Evolutionary conservation across 1,140 invertebrate species (phyloP), one percentile per base, ranked within the genome.

Genomic region (Muscidifurax raptorellus): DNA sequence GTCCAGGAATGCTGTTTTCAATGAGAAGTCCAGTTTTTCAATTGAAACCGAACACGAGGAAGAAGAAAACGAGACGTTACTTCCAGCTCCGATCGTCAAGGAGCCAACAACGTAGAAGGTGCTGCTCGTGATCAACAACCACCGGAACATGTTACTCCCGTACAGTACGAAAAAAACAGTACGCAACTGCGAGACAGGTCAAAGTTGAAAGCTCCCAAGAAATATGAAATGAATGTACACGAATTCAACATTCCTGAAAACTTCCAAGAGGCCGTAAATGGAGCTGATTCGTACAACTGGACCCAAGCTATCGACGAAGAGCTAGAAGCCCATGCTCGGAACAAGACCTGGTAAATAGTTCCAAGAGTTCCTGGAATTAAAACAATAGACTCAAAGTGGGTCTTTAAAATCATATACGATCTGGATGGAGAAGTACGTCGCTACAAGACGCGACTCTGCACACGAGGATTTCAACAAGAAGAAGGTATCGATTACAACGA

Each of bases 251-350:
- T 82, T n/a, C 85, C 86, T 12, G 0, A 69, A 13, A 87, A 25
- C 3, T 86, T 83, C 52, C 52, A 88, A n/a, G 88, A 89, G 32
- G 88, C 88, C 6, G 27, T 86, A 0, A 74, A 28, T 18, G 78
- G 86, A n/a, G 30, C 79, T n/a, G 71, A 88, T 22, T 59, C 81
- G 22, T 47, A 72, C 22, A 83, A 87, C 18, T 89, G 86, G 87
- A 66, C 79, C 40, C 71, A 66, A 67, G 87, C 88, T 27, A 89
- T 89, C 80, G 66, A 81, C 36, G 80, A 89, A 22, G 87, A 90
- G 71, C 66, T 88, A n/a, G 66, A 85, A 22, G 84, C 75, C 15
- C 82, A 88, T 72, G 28, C 64, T n/a, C 52, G 85, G 59, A 89
- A 89, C 71, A 72, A 86, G 5, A 86, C 82, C 4, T 87, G 86